A percentile compares a stretch with the other conserved stretches of the same genome.
phyloP scores from a whole-genome alignment of 2,888 invertebrate genomes.

The Teleogryllus oceanicus region DNA sequence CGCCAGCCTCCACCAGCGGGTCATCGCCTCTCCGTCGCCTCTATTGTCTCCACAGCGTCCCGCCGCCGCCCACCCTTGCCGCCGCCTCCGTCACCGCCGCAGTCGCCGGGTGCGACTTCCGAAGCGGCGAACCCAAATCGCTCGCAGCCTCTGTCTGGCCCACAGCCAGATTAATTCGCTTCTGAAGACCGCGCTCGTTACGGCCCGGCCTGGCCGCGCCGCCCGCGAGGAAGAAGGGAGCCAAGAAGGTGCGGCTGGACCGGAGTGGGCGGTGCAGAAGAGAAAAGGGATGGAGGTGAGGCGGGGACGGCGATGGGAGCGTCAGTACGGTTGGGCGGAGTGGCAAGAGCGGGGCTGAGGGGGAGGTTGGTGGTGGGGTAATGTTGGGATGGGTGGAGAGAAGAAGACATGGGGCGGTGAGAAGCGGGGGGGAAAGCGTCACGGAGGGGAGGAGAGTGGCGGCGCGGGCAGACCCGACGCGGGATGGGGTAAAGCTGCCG shows the following conservation, averaged over 20 bases:
- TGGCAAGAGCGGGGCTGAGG: no score
- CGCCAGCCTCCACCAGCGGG: no score
- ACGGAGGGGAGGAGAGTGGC: no score
- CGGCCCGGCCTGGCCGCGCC: background rate
- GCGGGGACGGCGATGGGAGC: background rate
- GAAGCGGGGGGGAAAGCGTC: no score
- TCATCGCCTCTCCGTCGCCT: no score
- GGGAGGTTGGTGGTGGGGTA: no score
- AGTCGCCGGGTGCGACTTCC: background rate
- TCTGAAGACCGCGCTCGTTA: background rate
- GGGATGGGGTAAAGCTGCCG: no score
- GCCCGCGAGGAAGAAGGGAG: background rate
- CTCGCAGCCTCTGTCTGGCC: background rate
- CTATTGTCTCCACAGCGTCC: background rate
- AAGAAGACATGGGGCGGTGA: no score
- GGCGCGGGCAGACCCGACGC: no score
- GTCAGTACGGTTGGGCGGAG: background rate
- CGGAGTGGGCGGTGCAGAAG: background rate
- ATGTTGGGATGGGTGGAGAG: no score
- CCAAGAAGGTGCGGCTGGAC: background rate
- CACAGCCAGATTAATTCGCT: background rate
- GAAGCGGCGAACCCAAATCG: background rate
- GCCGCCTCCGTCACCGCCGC: background rate
- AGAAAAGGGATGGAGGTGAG: background rate
- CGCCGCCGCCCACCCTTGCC: background rate